Percentiles rank a stretch among this genome's conserved stretches.
phyloP scores from a whole-genome alignment of 2,888 invertebrate species.

The Ceraclea dissimilis region DNA sequence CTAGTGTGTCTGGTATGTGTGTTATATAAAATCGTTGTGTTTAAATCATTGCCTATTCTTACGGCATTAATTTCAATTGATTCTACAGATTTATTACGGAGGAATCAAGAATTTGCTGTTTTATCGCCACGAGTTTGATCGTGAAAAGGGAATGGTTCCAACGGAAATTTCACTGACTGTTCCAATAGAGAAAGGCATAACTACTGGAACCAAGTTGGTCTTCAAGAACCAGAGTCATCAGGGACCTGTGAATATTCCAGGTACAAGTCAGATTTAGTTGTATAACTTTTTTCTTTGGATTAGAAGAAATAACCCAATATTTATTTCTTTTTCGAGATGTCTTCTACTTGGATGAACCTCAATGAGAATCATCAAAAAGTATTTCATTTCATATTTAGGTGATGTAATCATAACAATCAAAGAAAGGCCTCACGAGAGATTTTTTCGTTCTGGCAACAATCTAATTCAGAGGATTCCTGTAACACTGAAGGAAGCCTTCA shows the following conservation, averaged over 20 bases:
- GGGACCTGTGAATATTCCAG: conserved; percentile 61
- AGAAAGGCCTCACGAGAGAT: conserved; percentile 62
- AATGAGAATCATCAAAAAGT: too few species aligned
- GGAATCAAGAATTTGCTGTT: conserved; percentile 81
- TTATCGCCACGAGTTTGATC: conserved; percentile 55
- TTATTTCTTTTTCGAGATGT: too few species aligned
- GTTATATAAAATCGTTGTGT: too few species aligned
- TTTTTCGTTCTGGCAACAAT: conserved; percentile 59
- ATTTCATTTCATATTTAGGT: too few species aligned
- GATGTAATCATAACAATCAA: conserved; percentile 65
- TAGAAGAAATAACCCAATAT: too few species aligned
- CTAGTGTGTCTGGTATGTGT: too few species aligned
- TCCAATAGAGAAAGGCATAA: conserved; percentile 67
- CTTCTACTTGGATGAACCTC: too few species aligned
- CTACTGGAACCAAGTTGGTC: conserved; percentile 61
- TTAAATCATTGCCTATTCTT: too few species aligned
- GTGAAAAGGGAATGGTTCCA: conserved; percentile 28
- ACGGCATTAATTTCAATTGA: too few species aligned
- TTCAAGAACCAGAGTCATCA: conserved; percentile 78
- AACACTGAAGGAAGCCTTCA: conserved; percentile 61
- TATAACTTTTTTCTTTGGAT: too few species aligned
- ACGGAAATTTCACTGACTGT: conserved; percentile 67
- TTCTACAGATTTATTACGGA: conserved; percentile 53
- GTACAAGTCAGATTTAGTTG: too few species aligned
- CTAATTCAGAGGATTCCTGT: conserved; percentile 55